Evolutionary conservation across 2,888 invertebrate species (phyloP).

Genomic region (Macaria notata): DNA sequence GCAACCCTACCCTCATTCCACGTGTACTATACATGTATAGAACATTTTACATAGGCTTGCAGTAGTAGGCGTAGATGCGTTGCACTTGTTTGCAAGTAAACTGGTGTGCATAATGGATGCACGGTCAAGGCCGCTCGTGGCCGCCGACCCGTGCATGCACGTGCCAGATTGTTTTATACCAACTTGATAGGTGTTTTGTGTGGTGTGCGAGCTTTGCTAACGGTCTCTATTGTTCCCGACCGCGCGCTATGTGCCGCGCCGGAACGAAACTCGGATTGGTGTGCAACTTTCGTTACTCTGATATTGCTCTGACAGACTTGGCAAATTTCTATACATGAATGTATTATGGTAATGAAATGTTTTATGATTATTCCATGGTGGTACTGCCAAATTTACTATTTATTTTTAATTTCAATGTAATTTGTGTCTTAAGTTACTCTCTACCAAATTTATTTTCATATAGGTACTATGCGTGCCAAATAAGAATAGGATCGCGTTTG

Average conservation of each 20-base stretch:
- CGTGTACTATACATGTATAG: conserved; percentile 26
- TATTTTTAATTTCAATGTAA: too few relatives aligned
- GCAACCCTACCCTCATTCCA: conserved; percentile 31
- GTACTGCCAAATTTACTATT: too few relatives aligned
- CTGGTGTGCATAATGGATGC: conserved; percentile 77
- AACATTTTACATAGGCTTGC: conserved; percentile 42
- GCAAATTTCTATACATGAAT: too few relatives aligned
- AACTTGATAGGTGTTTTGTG: conserved; percentile 28
- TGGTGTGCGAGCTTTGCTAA: conserved; percentile 23
- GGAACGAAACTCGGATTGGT: not conserved
- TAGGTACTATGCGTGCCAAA: too few relatives aligned
- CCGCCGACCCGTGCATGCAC: conserved; percentile 63
- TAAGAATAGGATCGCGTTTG: too few relatives aligned
- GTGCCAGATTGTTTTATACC: conserved; percentile 69
- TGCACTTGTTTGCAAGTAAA: conserved; percentile 77
- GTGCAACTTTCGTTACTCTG: too few relatives aligned
- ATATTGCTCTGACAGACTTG: too few relatives aligned
- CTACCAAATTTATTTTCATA: too few relatives aligned
- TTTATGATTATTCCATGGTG: too few relatives aligned
- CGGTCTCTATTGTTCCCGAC: conserved; percentile 17
- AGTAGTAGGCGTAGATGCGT: conserved; percentile 58
- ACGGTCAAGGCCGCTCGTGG: conserved; percentile 74
- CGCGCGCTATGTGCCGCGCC: conserved; percentile 10
- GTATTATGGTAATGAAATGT: too few relatives aligned
- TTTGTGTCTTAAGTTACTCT: too few relatives aligned